Evolutionary conservation across 1,140 invertebrate genomes (phyloP), one percentile per base, ranked within the genome.

Genomic region (Stegodyphus dumicola): DNA sequence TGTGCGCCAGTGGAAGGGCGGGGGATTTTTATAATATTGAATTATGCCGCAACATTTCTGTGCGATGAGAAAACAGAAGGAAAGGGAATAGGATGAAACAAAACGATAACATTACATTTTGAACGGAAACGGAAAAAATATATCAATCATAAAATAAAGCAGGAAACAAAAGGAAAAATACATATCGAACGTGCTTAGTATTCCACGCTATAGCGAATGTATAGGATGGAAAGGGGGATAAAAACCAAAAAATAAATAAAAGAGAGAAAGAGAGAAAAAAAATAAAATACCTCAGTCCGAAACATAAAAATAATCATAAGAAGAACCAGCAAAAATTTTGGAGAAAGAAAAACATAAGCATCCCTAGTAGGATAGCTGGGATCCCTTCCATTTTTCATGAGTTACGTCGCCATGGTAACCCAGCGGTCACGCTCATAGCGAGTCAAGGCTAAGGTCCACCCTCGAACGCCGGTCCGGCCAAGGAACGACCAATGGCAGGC

Each of bases 371-470:
- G 81, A 85, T 85, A 85, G 81, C 71, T 74, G 7, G 73, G 56
- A 74, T 64, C 67, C 74, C 69, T 74, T 81, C 79, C 74, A 85
- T 85, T 85, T 85, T 76, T 85, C 81, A 85, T 85, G 81, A 85
- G 81, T 76, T 76, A n/a, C 81, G 81, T 85, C 70, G 56, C 81
- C 53, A 85, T 85, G 52, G 81, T 18, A 69, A 85, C 81, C 51
- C 65, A 85, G 81, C 81, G 81, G 81, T 85, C 81, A 85, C 81
- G 73, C 81, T 85, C 73, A 53, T 48, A 85, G 71, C 81, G 81
- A 85, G 81, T 85, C 81, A 85, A 85, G 81, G 81, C 81, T 85
- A 77, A 85, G 81, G 81, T 85, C 81, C 81, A 85, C 81, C 81
- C 81, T 85, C 81, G 80, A 56, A 76, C 74, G 81, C 56, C 73